Evolutionary conservation across 2,797 vertebrate species (phyloP), one percentile per base, ranked within the genome.

Genomic region (Anolis apletophallus): DNA sequence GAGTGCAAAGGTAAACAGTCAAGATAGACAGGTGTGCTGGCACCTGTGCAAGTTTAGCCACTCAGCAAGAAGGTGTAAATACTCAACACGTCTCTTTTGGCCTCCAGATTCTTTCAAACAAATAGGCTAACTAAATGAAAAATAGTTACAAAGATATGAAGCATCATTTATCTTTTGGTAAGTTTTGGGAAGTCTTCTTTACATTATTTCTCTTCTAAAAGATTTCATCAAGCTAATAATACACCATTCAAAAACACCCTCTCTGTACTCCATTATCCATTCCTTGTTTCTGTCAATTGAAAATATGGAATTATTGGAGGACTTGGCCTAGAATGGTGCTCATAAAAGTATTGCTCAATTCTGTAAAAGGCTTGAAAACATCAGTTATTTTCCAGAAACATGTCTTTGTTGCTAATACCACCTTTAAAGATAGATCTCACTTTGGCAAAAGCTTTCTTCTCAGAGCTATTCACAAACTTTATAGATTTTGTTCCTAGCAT

Each of bases 361-460:
- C 67, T 52, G n/a, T 59, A 61, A 87, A 76, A 68, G 36, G 52
- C 68, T 75, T 81, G 55, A 77, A 46, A 80, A 80, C 69, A 77
- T 59, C 26, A 69, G 52, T 54, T 57, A 14, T 11, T 71, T 85
- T 85, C 64, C 76, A 71, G 52, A 72, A 85, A 85, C 46, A 34
- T 79, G 32, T 72, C 64, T 87, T 77, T 55, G 64, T 69, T 67
- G 55, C 52, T 29, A 87, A 32, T 82, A 69, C 76, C 34, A 77
- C 34, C 50, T 82, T 82, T 77, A 78, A 78, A 85, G 74, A 26
- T 40, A 81, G 52, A 26, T 36, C 32, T 8, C 17, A 17, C 23
- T 29, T 77, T 69, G 61, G 64, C 34, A 23, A 76, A 76, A 74
- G 32, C 50, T 77, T 71, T 69, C n/a, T 52, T 32, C 29, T 32